phyloP scores from a whole-genome alignment of 2,888 invertebrate genomes.

The Phortica okadai region DNA sequence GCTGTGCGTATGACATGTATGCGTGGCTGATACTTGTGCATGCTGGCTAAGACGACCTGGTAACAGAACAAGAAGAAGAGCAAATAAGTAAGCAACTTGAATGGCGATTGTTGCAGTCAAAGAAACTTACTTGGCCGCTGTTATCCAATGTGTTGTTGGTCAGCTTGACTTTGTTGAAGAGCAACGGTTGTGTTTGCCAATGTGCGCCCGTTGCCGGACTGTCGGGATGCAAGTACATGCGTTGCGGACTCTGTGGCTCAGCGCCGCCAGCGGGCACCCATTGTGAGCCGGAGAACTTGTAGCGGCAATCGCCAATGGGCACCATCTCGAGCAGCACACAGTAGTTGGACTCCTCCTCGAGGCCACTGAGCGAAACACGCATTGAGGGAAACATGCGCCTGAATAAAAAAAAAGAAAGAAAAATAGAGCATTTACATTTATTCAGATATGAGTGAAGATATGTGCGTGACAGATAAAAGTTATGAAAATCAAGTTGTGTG shows the following conservation, averaged over 20 bases:
- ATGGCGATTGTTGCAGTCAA: not conserved
- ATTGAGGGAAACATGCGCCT: slow-evolving; percentile 96
- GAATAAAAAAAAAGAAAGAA: not conserved
- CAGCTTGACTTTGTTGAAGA: slow-evolving; percentile 89
- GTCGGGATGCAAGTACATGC: slow-evolving; percentile 90
- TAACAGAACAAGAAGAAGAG: slow-evolving; percentile 48
- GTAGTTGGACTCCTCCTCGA: slow-evolving; percentile 89
- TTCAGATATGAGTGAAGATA: not conserved
- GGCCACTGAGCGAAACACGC: slow-evolving; percentile 83
- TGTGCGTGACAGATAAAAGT: not conserved
- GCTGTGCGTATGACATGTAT: slow-evolving; percentile 89
- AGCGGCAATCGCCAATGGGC: slow-evolving; percentile 85
- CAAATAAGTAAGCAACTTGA: no score
- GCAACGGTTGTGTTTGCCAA: slow-evolving; percentile 89
- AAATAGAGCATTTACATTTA: not conserved
- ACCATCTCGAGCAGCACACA: slow-evolving; percentile 87
- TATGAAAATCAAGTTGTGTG: slow-evolving; percentile 11
- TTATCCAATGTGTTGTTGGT: slow-evolving; percentile 90
- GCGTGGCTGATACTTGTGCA: slow-evolving; percentile 97
- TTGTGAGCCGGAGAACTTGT: slow-evolving; percentile 87
- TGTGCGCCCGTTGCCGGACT: slow-evolving; percentile 89
- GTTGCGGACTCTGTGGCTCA: slow-evolving; percentile 86
- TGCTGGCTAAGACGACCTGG: slow-evolving; percentile 92
- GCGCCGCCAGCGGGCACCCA: slow-evolving; percentile 92
- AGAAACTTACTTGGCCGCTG: slow-evolving; percentile 83